A percentile compares a stretch with the other conserved stretches of the same genome.
These are phyloP conservation scores for Anodontia alba DNA, from an alignment of 2,888 invertebrate genomes.

Conservation along the genomic window DNA sequence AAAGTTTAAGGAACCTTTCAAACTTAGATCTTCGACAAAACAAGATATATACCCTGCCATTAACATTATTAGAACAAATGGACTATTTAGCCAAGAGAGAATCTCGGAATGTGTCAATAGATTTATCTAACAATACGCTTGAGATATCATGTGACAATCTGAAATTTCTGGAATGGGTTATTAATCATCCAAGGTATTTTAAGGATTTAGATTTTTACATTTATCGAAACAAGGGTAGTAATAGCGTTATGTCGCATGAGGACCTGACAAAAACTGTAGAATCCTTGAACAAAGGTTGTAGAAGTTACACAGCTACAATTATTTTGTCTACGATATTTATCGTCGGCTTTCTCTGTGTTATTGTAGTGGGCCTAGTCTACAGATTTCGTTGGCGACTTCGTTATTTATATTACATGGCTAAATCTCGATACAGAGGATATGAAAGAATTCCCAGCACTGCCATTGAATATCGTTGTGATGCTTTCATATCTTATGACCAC, in stretches of 20 bases:
- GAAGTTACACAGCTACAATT: slow-evolving; percentile 6
- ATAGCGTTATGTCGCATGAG: not conserved
- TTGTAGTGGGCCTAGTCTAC: slow-evolving; percentile 40
- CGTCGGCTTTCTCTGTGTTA: slow-evolving; percentile 25
- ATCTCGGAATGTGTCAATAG: slow-evolving; percentile 3
- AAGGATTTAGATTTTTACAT: slow-evolving; percentile 21
- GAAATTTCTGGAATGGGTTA: slow-evolving; percentile 37
- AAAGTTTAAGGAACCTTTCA: not conserved
- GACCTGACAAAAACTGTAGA: not conserved
- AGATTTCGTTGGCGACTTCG: slow-evolving; percentile 57
- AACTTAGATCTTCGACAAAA: not conserved
- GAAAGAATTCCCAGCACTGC: not conserved
- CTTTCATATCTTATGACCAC: not conserved
- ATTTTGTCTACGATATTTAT: slow-evolving; percentile 27
- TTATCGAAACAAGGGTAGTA: not conserved
- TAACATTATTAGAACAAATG: not conserved
- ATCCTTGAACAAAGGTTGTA: slow-evolving; percentile 21
- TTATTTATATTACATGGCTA: slow-evolving; percentile 46
- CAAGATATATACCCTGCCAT: not conserved
- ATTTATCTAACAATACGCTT: slow-evolving; percentile 38
- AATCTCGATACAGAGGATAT: slow-evolving; percentile 36
- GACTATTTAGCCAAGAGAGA: not conserved
- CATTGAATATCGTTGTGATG: not conserved
- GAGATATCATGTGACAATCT: slow-evolving; percentile 21
- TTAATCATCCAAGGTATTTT: slow-evolving; percentile 16